These are phyloP conservation scores for Acanthornis magna DNA, from an alignment of 2,797 vertebrate species.

Conservation along the genomic window DNA sequence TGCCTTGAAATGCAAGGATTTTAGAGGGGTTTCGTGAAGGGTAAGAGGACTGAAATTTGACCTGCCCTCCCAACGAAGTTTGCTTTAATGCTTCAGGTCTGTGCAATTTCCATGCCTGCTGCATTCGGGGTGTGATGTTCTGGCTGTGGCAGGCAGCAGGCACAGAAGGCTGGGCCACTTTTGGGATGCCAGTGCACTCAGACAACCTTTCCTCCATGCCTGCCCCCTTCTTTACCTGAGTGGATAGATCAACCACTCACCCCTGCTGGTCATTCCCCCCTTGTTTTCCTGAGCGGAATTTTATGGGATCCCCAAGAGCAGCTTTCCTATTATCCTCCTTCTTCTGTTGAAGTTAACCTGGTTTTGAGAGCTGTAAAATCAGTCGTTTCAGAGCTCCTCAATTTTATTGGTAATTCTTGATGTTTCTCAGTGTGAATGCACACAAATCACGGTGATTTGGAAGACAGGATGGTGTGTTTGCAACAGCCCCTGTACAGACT, in stretches of 20 bases:
- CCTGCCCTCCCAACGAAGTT: neutral
- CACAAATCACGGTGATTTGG: neutral
- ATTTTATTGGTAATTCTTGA: neutral
- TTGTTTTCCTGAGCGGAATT: neutral
- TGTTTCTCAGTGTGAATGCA: neutral
- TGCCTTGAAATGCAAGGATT: conserved; percentile 2
- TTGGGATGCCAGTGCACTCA: neutral
- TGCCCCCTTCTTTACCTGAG: neutral
- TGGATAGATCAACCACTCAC: accelerated
- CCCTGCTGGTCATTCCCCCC: neutral
- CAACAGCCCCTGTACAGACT: neutral
- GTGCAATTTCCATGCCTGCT: neutral
- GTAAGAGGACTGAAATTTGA: neutral
- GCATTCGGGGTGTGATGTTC: neutral
- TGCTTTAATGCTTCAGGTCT: neutral
- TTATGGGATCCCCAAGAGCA: neutral
- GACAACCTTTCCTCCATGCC: neutral
- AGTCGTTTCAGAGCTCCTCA: neutral
- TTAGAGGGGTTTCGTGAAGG: neutral
- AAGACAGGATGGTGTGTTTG: neutral
- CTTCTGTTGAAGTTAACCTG: neutral
- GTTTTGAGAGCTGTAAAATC: neutral
- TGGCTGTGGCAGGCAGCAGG: neutral
- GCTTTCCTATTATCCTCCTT: neutral
- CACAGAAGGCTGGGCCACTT: neutral